Conservation (phyloP, 2,113 vertebrate genomes). For the Mola mola region DNA sequence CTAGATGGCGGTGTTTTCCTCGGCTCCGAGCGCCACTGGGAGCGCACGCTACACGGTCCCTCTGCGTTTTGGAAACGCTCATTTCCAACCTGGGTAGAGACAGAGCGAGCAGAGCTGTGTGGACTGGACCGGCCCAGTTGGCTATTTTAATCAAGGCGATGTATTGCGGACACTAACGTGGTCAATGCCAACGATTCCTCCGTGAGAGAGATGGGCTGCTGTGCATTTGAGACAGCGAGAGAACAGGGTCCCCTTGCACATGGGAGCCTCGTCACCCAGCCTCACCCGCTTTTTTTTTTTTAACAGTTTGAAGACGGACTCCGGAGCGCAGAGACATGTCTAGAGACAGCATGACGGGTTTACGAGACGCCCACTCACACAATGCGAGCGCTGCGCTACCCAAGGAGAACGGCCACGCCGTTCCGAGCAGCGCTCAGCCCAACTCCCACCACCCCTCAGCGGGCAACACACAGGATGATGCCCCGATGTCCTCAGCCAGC, state of each 20-base stretch:
- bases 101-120: conserved; percentile 13
- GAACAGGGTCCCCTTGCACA: conserved; percentile 27
- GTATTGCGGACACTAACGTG: conserved; percentile 13
- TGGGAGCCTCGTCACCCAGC: conserved; percentile 44
- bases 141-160: conserved; percentile 1
- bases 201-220: conserved; percentile 60
- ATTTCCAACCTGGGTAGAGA: conserved; percentile 25
- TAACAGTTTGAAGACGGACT: conserved; percentile 29
- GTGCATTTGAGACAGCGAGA: conserved; percentile 68
- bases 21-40: background rate
- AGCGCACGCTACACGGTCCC: conserved; percentile 5
- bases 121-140: background rate
- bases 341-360: conserved; percentile 68
- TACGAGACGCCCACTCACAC: conserved; percentile 58
- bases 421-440: conserved; percentile 41
- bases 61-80: conserved; percentile 29
- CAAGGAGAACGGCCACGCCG: conserved; percentile 69
- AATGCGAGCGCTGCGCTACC: conserved; percentile 35
- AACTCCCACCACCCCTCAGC: conserved; percentile 50
- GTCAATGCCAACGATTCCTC: conserved; percentile 21
- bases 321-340: conserved; percentile 53
- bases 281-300: conserved; percentile 34
- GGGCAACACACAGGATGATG: conserved; percentile 35
- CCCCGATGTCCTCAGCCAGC: conserved; percentile 75
- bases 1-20: conserved; percentile 52